A percentile compares a stretch with the other conserved stretches of the same genome.
phyloP scores from a whole-genome alignment of 2,888 invertebrate genomes.

The Callyntrura guangdongensis region DNA sequence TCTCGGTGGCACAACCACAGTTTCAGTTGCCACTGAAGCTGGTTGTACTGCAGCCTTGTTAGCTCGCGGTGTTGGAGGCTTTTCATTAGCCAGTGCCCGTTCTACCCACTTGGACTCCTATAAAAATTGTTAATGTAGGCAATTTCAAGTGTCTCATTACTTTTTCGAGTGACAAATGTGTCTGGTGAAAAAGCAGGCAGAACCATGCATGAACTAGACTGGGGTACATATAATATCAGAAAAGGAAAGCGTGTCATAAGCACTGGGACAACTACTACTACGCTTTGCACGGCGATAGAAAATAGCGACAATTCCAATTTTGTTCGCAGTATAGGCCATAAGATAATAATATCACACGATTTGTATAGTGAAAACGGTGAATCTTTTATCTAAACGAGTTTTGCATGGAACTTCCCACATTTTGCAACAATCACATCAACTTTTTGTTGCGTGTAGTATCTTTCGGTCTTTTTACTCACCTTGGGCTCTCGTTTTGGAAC shows the following conservation, averaged over 20 bases:
- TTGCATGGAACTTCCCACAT: constrained; percentile 3
- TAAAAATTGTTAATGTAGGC: constrained; percentile 70
- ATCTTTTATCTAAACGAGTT: constrained; percentile 24
- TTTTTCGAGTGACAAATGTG: constrained; percentile 66
- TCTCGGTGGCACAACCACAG: constrained; percentile 61
- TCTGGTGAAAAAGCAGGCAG: constrained; percentile 4
- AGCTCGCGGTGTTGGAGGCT: constrained; percentile 77
- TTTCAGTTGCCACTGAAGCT: constrained; percentile 53
- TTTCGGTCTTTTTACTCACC: constrained; percentile 65
- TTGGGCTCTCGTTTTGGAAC: constrained; percentile 71
- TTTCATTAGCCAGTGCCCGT: constrained; percentile 78
- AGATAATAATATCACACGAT: constrained; percentile 16
- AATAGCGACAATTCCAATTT: constrained; percentile 39
- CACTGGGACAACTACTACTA: constrained; percentile 14
- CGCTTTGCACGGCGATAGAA: not conserved
- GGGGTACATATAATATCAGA: not conserved
- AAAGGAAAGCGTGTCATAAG: not conserved
- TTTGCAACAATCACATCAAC: constrained; percentile 25
- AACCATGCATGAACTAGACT: not conserved
- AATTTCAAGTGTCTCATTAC: constrained; percentile 72
- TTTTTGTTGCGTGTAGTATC: constrained; percentile 35
- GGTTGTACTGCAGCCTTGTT: constrained; percentile 52
- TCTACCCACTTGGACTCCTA: constrained; percentile 83
- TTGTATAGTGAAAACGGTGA: constrained; percentile 13
- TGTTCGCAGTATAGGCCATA: constrained; percentile 25